Percentiles rank a stretch among this genome's conserved stretches.
phyloP scores from a whole-genome alignment of 2,113 vertebrate species.

The Antennarius striatus region DNA sequence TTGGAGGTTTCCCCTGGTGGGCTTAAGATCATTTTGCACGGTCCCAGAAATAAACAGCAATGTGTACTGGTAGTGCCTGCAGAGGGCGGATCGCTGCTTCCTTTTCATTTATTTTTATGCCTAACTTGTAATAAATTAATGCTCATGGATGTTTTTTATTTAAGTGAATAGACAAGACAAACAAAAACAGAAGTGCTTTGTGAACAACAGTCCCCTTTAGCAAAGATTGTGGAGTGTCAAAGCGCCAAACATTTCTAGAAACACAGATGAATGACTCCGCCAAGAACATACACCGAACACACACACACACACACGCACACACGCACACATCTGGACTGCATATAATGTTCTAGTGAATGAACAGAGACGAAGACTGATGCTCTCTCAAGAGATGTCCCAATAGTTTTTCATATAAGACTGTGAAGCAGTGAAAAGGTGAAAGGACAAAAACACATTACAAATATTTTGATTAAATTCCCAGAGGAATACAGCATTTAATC shows the following conservation, averaged over 20 bases:
- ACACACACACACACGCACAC: no score
- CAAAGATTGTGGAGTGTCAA: background rate
- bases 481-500: background rate
- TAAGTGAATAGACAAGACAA: constrained; percentile 19
- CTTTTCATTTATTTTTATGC: constrained; percentile 30
- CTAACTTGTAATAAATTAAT: constrained; percentile 4
- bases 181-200: constrained; percentile 23
- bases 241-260: constrained; percentile 36
- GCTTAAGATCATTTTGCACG: constrained; percentile 32
- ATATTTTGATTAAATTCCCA: constrained; percentile 1
- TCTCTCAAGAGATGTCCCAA: constrained; percentile 42
- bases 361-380: constrained; percentile 41
- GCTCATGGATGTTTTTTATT: constrained; percentile 27
- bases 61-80: constrained; percentile 33
- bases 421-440: background rate
- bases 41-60: constrained; percentile 39
- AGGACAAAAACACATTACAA: background rate
- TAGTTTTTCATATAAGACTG: constrained; percentile 31
- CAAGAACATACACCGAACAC: constrained; percentile 17
- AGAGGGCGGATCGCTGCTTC: constrained; percentile 5
- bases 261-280: constrained; percentile 26
- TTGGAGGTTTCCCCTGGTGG: constrained; percentile 26
- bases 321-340: constrained; percentile 70
- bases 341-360: constrained; percentile 69
- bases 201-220: constrained; percentile 32